Percentiles rank a stretch among this genome's conserved stretches.
phyloP scores from a whole-genome alignment of 2,113 vertebrate species.

The Lamprotornis superbus region DNA sequence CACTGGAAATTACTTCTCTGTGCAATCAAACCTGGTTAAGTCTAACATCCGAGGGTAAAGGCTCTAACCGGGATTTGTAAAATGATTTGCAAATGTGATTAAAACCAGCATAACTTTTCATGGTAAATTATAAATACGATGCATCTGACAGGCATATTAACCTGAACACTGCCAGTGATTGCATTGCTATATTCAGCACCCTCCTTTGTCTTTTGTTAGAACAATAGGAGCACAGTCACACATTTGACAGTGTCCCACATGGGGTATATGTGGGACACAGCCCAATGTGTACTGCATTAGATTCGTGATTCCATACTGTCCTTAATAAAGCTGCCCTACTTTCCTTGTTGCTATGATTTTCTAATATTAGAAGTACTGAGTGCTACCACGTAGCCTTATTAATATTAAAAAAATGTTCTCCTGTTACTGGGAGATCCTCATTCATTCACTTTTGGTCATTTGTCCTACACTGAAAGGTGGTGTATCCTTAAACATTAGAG shows the following conservation, averaged over 20 bases:
- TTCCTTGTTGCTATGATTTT: conserved; percentile 5
- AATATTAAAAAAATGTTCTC: not conserved
- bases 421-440: not conserved
- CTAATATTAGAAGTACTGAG: conserved; percentile 29
- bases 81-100: not conserved
- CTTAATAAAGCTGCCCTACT: conserved; percentile 52
- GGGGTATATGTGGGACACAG: not conserved
- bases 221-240: not conserved
- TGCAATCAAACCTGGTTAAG: not conserved
- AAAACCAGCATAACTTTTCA: not conserved
- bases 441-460: not conserved
- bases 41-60: not conserved
- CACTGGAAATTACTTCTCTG: not conserved
- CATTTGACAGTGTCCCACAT: not conserved
- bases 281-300: not conserved
- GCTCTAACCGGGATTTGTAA: not conserved
- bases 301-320: not conserved
- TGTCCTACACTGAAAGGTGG: not conserved
- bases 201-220: not conserved
- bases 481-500: not conserved
- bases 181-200: not conserved
- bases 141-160: not conserved
- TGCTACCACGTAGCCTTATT: not conserved
- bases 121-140: not conserved
- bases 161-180: not conserved